Evolutionary conservation across 2,797 vertebrate genomes (phyloP), one percentile per base, ranked within the genome.

Genomic region (Epinephelus awoara): DNA sequence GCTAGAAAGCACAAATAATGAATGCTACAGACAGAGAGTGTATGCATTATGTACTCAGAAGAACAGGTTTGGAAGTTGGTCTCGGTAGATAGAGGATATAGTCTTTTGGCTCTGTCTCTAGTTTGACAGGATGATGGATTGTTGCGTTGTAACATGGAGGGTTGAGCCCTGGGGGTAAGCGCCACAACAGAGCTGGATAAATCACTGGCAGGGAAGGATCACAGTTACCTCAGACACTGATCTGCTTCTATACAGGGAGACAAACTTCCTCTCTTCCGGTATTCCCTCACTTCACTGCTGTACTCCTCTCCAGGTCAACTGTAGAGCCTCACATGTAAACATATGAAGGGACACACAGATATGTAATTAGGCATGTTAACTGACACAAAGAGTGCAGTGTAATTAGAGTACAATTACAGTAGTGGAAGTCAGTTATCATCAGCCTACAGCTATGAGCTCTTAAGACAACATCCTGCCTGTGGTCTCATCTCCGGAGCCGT

Each of bases 401-500:
- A 86, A 91, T 92, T 87, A 86, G 66, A 75, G 71, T n/a, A 51
- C 85, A 92, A 88, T 90, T 90, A 88, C 85, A 88, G 79, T 40
- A 65, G 68, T 75, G 69, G 87, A 88, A 90, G 82, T 86, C 84
- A 77, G 72, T 83, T 84, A 88, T 83, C 67, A 80, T 79, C 79
- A 79, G 84, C 79, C 83, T 85, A 19, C 85, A 88, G 89, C 82
- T 82, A 82, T 75, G 70, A 90, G 82, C 61, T 61, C 72, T 69
- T 82, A 80, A 90, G 74, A 88, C 85, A 91, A 90, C 92, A 88
- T 91, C 90, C 89, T 89, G 90, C 80, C 77, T 75, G 76, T 61
- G 83, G 76, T 69, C 79, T 55, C 69, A 70, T 87, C 76, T 87
- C 79, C 23, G 69, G 78, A 88, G 84, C 80, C 49, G n/a, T 72